Percentiles rank a stretch among this genome's conserved stretches.
Conservation (phyloP, 1,140 invertebrate species). For the Coptotermes formosanus region DNA sequence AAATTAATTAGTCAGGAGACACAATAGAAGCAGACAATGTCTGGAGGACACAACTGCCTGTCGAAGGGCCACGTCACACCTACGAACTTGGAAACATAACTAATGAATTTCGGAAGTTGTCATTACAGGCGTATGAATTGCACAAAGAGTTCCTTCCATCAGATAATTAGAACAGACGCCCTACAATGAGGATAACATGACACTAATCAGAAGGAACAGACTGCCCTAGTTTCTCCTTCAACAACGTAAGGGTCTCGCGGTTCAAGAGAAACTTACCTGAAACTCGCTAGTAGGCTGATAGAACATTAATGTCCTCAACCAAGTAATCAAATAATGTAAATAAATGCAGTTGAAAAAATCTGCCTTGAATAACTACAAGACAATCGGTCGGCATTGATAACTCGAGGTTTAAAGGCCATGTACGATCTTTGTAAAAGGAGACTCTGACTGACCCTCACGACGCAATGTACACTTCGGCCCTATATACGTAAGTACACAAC, state of each 20-base stretch:
- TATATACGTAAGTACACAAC: too few species aligned
- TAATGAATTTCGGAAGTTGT: not conserved
- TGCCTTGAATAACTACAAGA: too few species aligned
- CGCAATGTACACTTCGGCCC: too few species aligned
- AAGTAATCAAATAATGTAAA: not conserved
- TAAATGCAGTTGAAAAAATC: too few species aligned
- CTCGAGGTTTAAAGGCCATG: too few species aligned
- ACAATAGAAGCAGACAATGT: too few species aligned
- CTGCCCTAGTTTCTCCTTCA: not conserved
- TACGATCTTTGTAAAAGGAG: too few species aligned
- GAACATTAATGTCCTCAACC: not conserved
- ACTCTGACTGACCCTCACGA: too few species aligned
- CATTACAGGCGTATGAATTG: not conserved
- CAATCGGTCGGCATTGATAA: too few species aligned
- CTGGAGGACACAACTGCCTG: too few species aligned
- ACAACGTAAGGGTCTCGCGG: too few species aligned
- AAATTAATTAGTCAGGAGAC: too few species aligned
- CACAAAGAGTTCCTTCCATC: conserved; percentile 1
- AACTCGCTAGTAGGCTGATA: not conserved
- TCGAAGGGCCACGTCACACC: not conserved
- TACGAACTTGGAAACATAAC: not conserved
- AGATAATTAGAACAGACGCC: not conserved
- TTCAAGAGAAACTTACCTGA: not conserved
- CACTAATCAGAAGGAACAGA: not conserved
- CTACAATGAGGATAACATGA: not conserved